phyloP scores from a whole-genome alignment of 2,113 vertebrate genomes.

The Oxyura jamaicensis region DNA sequence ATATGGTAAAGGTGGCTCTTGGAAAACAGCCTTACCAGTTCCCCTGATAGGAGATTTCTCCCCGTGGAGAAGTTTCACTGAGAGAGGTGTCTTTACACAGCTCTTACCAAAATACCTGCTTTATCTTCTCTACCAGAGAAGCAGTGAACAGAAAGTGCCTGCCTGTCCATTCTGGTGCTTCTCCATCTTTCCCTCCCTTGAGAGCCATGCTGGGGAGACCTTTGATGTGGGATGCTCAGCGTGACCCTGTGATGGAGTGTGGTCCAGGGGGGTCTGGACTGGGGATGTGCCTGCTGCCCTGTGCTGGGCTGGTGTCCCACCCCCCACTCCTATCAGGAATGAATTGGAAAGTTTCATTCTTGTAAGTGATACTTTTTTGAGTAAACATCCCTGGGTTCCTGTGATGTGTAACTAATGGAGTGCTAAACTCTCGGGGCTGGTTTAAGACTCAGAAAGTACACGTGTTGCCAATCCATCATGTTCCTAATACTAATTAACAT shows the following conservation, averaged over 20 bases:
- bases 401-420: constrained; percentile 83
- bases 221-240: constrained; percentile 55
- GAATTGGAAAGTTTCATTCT: constrained; percentile 77
- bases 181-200: background rate
- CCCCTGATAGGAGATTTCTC: background rate
- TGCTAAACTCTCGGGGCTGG: constrained; percentile 84
- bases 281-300: background rate
- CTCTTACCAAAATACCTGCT: background rate
- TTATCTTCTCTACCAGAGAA: background rate
- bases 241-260: background rate
- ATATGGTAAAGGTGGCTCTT: fast-evolving
- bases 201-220: background rate
- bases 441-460: constrained; percentile 84
- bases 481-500: constrained; percentile 90
- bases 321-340: constrained; percentile 52
- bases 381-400: constrained; percentile 80
- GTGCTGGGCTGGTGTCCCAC: background rate
- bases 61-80: fast-evolving
- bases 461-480: constrained; percentile 91
- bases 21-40: background rate
- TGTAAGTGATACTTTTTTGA: constrained; percentile 81
- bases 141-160: background rate
- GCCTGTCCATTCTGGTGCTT: background rate
- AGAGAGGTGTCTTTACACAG: background rate
- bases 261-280: background rate